Evolutionary conservation across 2,113 vertebrate species (phyloP), one percentile per base, ranked within the genome.

Genomic region (Chaetura pelagica): DNA sequence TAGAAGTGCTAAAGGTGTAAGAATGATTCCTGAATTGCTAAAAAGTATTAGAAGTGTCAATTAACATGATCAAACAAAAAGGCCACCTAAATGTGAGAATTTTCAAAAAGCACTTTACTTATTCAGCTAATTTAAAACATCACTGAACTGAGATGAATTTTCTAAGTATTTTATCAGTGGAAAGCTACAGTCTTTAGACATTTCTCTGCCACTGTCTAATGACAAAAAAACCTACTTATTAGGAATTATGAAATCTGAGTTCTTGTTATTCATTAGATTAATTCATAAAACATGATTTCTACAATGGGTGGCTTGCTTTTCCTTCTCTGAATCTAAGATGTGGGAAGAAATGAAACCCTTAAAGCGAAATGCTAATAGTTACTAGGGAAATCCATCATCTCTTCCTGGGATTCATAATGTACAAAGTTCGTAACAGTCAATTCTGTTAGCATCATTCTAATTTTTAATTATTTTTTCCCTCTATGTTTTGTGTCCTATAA

Each of bases 101-200:
- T 89, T 97, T 93, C n/a, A 59, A 71, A 90, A 92, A 52, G 71
- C 29, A 72, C 69, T 67, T 54, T 42, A 32, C 35, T 64, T 91
- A 84, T 84, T 90, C 80, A 64, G 34, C 85, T 96, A 59, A 96
- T 96, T 95, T 91, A 87, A 96, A 96, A 90, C 76, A 55, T 71
- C 73, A 94, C 12, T 75, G 91, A 95, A 88, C 30, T 77, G 76
- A 95, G 48, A 44, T 59, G 63, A 64, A 40, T 73, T 91, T 71
- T 94, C 51, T 95, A 94, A 96, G 92, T 96, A 96, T 95, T 96
- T 96, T 84, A 82, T 94, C 90, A 83, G 82, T 59, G 48, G 89
- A 95, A 94, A 52, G 63, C 58, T 75, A 17, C 32, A 49, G 63
- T 49, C 48, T 83, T 88, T 77, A 76, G 30, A 66, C 2, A 7